These are phyloP conservation scores for Heliconius congener DNA, from an alignment of 1,140 invertebrate genomes.

Conservation along the genomic window DNA sequence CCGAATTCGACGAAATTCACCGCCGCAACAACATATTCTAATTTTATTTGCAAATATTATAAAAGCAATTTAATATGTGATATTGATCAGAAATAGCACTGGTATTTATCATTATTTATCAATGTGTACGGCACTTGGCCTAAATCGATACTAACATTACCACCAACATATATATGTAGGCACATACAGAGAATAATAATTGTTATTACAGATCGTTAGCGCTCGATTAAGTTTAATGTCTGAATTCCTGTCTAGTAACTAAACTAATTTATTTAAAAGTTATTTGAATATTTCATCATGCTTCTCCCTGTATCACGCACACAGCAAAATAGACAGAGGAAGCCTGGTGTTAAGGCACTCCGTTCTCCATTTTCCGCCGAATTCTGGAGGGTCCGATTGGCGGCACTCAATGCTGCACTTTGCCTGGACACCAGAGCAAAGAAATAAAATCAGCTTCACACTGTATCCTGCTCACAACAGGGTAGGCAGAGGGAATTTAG, in stretches of 20 bases:
- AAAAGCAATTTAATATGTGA: not conserved
- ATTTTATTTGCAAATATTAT: not conserved
- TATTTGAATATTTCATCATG: not conserved
- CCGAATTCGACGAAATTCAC: no score
- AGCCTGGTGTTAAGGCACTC: no score
- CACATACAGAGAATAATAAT: not conserved
- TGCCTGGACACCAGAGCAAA: no score
- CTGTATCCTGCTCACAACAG: no score
- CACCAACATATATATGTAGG: no score
- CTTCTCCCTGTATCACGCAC: no score
- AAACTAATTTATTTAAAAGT: constrained; percentile 3
- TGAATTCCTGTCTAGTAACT: not conserved
- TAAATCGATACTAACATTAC: constrained; percentile 5
- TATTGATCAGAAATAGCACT: not conserved
- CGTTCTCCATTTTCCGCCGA: no score
- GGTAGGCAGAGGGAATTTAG: no score
- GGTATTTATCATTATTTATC: not conserved
- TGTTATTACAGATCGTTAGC: constrained; percentile 14
- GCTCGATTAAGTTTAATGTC: constrained; percentile 6
- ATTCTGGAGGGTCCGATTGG: no score
- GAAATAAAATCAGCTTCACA: no score
- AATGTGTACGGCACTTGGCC: constrained; percentile 3
- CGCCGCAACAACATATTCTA: not conserved
- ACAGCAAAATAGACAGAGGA: no score
- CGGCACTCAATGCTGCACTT: no score